Evolutionary conservation across 2,797 vertebrate species (phyloP).

Genomic region (Dipus sagitta): DNA sequence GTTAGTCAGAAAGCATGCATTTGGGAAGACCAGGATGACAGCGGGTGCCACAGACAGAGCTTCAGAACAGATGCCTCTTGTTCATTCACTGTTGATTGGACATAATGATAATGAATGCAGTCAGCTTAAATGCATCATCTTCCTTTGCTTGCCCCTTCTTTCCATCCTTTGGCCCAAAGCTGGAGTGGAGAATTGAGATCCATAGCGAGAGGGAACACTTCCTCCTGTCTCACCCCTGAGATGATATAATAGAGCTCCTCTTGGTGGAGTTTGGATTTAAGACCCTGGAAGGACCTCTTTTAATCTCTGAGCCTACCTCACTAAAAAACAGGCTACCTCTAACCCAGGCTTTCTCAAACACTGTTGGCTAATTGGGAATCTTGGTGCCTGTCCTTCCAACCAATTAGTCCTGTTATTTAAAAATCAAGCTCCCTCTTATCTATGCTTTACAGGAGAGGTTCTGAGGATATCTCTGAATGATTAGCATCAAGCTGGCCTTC

Average conservation of each 20-base stretch:
- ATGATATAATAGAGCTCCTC: neutral
- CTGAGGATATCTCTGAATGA: neutral
- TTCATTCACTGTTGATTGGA: neutral
- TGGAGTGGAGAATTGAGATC: neutral
- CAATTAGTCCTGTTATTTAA: neutral
- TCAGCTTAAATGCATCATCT: neutral
- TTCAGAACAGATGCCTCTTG: neutral
- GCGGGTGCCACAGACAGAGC: neutral
- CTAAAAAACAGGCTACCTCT: neutral
- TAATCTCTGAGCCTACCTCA: neutral
- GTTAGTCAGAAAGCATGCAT: neutral
- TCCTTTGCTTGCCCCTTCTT: neutral
- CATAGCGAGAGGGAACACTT: neutral
- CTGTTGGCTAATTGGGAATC: neutral
- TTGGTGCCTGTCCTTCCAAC: neutral
- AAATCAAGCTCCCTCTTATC: neutral
- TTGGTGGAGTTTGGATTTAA: neutral
- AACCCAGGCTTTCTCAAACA: neutral
- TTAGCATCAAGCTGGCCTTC: neutral
- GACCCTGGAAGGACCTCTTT: neutral
- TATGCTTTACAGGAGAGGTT: neutral
- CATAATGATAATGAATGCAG: neutral
- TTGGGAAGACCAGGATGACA: neutral
- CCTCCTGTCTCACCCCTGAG: neutral
- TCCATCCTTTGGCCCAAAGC: neutral